These are phyloP conservation scores for Halcyon malimbica DNA, from an alignment of 2,113 vertebrate species.

Conservation along the genomic window DNA sequence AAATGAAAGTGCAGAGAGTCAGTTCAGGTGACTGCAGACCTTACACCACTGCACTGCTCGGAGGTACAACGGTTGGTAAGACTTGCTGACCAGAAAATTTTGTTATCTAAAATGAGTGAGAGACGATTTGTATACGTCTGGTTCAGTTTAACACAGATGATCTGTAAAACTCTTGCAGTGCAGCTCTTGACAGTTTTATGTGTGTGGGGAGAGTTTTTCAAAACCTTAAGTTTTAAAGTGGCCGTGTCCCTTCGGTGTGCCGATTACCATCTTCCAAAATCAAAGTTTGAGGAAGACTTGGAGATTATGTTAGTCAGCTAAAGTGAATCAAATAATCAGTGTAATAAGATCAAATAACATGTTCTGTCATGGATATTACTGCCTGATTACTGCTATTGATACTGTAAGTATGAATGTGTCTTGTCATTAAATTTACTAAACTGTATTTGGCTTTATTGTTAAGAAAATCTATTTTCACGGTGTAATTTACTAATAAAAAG, in stretches of 20 bases:
- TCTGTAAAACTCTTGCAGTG: neutral
- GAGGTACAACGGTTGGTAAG: neutral
- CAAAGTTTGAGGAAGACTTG: neutral
- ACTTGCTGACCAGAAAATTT: neutral
- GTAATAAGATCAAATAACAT: neutral
- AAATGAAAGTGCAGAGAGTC: neutral
- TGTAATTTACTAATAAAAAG: constrained; percentile 58
- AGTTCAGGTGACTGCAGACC: neutral
- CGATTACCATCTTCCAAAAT: neutral
- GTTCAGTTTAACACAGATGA: neutral
- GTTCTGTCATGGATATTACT: neutral
- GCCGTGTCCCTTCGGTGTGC: neutral
- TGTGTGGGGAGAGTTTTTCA: neutral
- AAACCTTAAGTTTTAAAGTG: neutral
- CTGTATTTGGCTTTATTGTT: neutral
- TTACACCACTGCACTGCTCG: too few species aligned
- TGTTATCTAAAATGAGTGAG: neutral
- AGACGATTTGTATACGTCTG: neutral
- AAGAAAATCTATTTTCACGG: constrained; percentile 21
- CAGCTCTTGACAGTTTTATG: neutral
- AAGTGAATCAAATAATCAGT: neutral
- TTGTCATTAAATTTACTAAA: constrained; percentile 30
- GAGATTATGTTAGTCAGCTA: neutral
- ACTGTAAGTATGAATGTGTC: neutral
- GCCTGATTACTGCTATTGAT: neutral